These are phyloP conservation scores for Pangasius larnaudii DNA, from an alignment of 2,797 vertebrate species.

Conservation along the genomic window DNA sequence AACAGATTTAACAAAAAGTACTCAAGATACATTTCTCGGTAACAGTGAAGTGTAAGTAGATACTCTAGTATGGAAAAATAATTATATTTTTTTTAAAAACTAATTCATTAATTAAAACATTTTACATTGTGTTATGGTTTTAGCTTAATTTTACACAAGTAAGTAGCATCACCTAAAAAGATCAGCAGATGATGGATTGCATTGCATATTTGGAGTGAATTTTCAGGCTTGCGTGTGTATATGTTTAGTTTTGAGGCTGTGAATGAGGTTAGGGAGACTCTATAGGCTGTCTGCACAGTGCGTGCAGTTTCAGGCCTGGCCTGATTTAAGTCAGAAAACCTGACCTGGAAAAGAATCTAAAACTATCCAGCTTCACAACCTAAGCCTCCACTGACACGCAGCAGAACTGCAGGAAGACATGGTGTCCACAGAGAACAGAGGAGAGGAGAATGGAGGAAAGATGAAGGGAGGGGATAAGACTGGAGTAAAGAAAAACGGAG, in stretches of 20 bases:
- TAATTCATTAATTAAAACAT: not conserved
- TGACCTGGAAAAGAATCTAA: constrained; percentile 48
- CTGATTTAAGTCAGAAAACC: constrained; percentile 33
- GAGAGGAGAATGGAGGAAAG: not conserved
- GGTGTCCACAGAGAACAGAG: constrained; percentile 10
- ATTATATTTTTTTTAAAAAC: not conserved
- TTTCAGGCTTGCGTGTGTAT: not conserved
- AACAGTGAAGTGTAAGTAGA: not conserved
- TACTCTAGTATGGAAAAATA: not conserved
- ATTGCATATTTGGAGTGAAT: constrained; percentile 18
- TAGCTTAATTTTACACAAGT: not conserved
- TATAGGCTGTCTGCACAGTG: constrained; percentile 21
- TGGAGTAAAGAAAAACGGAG: not conserved
- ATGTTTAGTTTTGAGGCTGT: constrained; percentile 21
- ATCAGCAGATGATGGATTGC: constrained; percentile 33
- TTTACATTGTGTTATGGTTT: not conserved
- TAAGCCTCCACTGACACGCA: constrained; percentile 23
- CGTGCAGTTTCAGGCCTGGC: constrained; percentile 20
- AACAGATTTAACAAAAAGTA: not conserved
- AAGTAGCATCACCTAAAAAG: constrained; percentile 14
- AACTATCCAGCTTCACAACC: constrained; percentile 33
- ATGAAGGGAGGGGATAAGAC: not conserved
- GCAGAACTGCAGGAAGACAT: constrained; percentile 28
- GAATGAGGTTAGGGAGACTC: constrained; percentile 30
- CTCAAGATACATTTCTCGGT: not conserved